These are phyloP conservation scores for Drosophila birchii DNA, from an alignment of 2,888 invertebrate species.

Conservation along the genomic window DNA sequence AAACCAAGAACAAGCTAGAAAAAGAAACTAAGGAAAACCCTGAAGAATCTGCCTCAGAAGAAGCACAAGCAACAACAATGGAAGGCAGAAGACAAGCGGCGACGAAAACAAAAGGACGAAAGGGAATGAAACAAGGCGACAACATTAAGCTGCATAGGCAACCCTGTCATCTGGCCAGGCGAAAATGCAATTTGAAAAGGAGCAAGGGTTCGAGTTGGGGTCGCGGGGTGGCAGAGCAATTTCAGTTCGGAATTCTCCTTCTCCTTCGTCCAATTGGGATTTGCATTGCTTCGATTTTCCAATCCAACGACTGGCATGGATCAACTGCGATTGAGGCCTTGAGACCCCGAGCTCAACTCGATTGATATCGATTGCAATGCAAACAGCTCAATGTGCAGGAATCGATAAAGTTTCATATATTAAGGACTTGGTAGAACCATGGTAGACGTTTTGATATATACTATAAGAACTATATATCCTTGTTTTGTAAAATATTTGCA, in stretches of 20 bases:
- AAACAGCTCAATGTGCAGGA: background rate
- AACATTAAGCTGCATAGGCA: slow-evolving; percentile 43
- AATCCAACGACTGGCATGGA: slow-evolving; percentile 20
- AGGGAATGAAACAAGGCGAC: slow-evolving; percentile 40
- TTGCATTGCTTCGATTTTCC: slow-evolving; percentile 18
- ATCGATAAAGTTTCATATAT: slow-evolving; percentile 4
- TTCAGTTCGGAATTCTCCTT: background rate
- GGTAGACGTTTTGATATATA: too few species aligned
- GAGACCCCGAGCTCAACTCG: slow-evolving; percentile 14
- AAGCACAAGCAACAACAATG: slow-evolving; percentile 17
- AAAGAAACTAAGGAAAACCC: background rate
- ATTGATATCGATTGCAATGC: slow-evolving; percentile 23
- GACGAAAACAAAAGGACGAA: slow-evolving; percentile 14
- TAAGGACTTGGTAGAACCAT: too few species aligned
- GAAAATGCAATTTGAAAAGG: slow-evolving; percentile 14
- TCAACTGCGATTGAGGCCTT: slow-evolving; percentile 16
- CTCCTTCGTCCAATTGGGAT: slow-evolving; percentile 22
- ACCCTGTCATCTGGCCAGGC: slow-evolving; percentile 29
- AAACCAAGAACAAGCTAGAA: background rate
- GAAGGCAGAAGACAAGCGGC: slow-evolving; percentile 10
- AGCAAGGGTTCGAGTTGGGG: background rate
- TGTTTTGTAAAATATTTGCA: too few species aligned
- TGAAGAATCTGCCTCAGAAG: background rate
- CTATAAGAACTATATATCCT: too few species aligned
- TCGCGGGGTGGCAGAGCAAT: too few species aligned